phyloP scores from a whole-genome alignment of 2,888 invertebrate species.

The Drosophila histrio region DNA sequence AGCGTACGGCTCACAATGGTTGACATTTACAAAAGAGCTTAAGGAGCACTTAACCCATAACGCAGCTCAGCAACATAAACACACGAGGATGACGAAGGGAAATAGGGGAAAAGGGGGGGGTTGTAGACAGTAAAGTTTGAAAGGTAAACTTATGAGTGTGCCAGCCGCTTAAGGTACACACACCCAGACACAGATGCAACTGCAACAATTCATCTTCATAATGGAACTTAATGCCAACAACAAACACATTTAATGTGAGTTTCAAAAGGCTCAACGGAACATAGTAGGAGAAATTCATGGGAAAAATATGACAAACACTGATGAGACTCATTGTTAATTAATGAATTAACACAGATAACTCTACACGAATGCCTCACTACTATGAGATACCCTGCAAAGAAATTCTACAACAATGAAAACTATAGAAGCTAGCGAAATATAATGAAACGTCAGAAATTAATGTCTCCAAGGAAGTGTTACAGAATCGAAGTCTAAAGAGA shows the following conservation, averaged over 20 bases:
- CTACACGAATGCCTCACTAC: not conserved
- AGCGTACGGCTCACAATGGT: conserved; percentile 27
- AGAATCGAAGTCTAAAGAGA: no score
- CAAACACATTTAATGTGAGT: conserved; percentile 46
- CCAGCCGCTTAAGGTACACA: conserved; percentile 1
- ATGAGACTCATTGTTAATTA: conserved; percentile 24
- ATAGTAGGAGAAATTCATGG: conserved; percentile 7
- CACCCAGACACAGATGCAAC: conserved; percentile 18
- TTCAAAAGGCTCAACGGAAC: conserved; percentile 20
- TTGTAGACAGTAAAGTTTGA: conserved; percentile 26
- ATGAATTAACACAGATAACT: conserved; percentile 1
- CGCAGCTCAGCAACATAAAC: conserved; percentile 52
- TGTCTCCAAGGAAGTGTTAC: no score
- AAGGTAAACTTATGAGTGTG: conserved; percentile 27
- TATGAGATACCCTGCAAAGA: not conserved
- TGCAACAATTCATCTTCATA: conserved; percentile 60
- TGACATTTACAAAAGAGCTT: conserved; percentile 64
- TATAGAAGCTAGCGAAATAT: no score
- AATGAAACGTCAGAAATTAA: no score
- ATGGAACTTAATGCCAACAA: conserved; percentile 49
- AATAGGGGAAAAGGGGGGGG: not conserved
- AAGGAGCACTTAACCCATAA: conserved; percentile 64
- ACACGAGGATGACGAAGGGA: conserved; percentile 5
- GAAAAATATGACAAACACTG: conserved; percentile 4
- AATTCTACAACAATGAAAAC: not conserved